phyloP scores from a whole-genome alignment of 2,797 vertebrate genomes.

The Borostomias antarcticus region DNA sequence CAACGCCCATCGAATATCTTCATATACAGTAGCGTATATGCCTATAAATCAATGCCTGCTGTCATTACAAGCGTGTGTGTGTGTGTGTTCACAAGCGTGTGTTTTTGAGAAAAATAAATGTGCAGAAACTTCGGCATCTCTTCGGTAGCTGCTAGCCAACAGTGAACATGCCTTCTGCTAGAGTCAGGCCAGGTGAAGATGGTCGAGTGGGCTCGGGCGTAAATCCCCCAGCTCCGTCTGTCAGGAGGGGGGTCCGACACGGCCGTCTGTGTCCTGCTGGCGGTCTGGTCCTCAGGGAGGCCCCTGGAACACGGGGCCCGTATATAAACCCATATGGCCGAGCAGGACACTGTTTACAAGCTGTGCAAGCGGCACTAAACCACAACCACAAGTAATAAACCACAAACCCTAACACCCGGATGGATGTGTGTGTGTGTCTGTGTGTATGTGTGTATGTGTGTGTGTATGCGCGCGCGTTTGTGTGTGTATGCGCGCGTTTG shows the following conservation, averaged over 20 bases:
- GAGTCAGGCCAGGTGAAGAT: neutral
- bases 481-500: too few relatives aligned
- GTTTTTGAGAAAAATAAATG: too few relatives aligned
- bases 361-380: constrained; percentile 12
- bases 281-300: constrained; percentile 43
- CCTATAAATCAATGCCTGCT: neutral
- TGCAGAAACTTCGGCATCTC: neutral
- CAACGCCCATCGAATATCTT: too few relatives aligned
- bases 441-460: neutral
- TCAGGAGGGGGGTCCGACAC: constrained; percentile 5
- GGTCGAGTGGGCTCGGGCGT: neutral
- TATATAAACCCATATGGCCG: constrained; percentile 19
- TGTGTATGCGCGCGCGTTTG: neutral
- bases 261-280: constrained; percentile 58
- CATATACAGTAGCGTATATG: neutral
- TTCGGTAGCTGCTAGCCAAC: neutral
- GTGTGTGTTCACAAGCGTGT: neutral
- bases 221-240: neutral
- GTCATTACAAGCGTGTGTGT: too few relatives aligned
- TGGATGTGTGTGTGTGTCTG: too few relatives aligned
- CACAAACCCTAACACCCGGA: neutral
- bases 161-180: neutral
- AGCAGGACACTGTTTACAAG: constrained; percentile 23
- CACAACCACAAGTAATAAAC: constrained; percentile 22
- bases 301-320: neutral